Conservation (phyloP, 1,140 invertebrate species). For the Thaumatotibia leucotreta region DNA sequence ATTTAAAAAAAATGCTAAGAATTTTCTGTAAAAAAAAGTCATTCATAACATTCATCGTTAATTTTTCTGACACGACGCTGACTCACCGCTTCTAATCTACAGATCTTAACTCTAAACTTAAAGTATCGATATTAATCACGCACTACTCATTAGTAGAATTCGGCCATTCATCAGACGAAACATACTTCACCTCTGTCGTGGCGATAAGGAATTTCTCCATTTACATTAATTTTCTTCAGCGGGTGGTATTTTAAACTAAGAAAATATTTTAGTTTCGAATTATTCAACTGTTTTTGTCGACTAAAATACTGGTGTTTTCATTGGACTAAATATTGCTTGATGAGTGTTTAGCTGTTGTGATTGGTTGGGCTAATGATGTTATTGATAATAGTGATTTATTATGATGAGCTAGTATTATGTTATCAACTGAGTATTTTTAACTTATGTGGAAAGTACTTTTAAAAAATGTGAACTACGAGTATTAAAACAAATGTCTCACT, state of each 20-base stretch:
- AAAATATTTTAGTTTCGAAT: constrained; percentile 30
- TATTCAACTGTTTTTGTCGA: constrained; percentile 5
- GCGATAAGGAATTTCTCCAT: constrained; percentile 61
- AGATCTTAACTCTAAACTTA: too few species aligned
- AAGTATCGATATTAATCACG: constrained; percentile 34
- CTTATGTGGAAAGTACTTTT: too few species aligned
- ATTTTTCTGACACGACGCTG: too few species aligned
- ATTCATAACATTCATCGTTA: too few species aligned
- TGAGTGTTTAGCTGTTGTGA: not conserved
- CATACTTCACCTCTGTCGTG: constrained; percentile 52
- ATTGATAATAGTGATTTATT: too few species aligned
- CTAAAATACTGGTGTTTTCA: not conserved
- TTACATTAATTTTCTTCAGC: constrained; percentile 42
- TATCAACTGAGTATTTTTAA: too few species aligned
- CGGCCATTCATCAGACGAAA: constrained; percentile 52
- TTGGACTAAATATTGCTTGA: not conserved
- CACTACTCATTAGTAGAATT: constrained; percentile 34
- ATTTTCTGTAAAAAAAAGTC: too few species aligned
- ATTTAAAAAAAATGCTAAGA: too few species aligned
- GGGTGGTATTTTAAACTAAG: constrained; percentile 53
- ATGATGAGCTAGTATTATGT: too few species aligned
- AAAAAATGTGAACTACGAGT: too few species aligned
- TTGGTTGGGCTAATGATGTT: not conserved
- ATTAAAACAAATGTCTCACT: too few species aligned
- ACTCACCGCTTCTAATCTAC: too few species aligned